Base-by-base conservation (phyloP, 2,888 invertebrate species). In the Rhabditoides inermis region DNA sequence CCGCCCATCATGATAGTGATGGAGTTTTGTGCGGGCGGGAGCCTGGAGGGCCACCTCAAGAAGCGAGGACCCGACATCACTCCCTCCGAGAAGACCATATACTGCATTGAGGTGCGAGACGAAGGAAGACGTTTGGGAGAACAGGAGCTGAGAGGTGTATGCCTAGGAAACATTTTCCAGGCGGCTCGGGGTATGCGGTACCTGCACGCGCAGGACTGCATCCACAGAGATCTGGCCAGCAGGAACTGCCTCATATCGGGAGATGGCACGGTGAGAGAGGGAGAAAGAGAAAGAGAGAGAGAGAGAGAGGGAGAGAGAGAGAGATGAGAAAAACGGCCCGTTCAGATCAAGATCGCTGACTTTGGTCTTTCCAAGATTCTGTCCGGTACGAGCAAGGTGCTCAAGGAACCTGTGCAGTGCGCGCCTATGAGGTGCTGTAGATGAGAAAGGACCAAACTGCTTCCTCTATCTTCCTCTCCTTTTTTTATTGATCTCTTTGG, bases 1-100 rank as follows among this genome's bases (percentile, higher is more conserved):
- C 91, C 92, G 72, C 95, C 95, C 0, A 91, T 95, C 54, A 94
- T 94, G 92, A 92, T 95, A 72, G 90, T 94, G 32, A 94, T 95
- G 94, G 95, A 95, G 81, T 83, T 91, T 58, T 92, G 92, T 45
- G 49, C 56, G 2, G 67, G 65, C 7, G 65, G 65, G 26, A 56
- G 63, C 39, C 44, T 69, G 20, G 58, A 61, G 15, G 39, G 47
- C 12, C 62, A 62, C 20, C 50, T 69, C 50, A 37, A 42, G 59
- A 54, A 18, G 57, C 39, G 50, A 49, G n/a, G 10, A 54, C 22
- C 55, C 55, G 27, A 49, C 47, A n/a, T 35, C n/a, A n/a, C n/a
- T n/a, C n/a, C n/a, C n/a, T n/a, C n/a, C n/a, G n/a, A n/a, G n/a
- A n/a, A n/a, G n/a, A n/a, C n/a, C n/a, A 32, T 32, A 10, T 15